These are phyloP conservation scores for Spialia ferax DNA, from an alignment of 2,888 invertebrate species.

Conservation along the genomic window DNA sequence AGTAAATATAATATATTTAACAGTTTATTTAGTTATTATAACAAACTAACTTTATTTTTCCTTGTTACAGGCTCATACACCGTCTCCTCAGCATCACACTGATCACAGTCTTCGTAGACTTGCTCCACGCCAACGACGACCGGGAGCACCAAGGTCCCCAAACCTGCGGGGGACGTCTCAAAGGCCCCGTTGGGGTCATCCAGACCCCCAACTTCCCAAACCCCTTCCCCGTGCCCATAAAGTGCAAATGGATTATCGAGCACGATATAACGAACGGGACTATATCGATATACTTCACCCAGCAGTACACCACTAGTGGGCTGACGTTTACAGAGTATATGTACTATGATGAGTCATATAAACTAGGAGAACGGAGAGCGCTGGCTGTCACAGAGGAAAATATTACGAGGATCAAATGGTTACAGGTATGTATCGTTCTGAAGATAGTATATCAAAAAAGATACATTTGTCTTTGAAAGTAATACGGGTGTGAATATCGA, in stretches of 20 bases:
- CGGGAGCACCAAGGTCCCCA: slow-evolving; percentile 74
- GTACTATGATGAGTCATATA: slow-evolving; percentile 90
- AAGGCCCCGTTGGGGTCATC: slow-evolving; percentile 89
- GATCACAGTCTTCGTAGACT: slow-evolving; percentile 62
- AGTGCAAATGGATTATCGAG: slow-evolving; percentile 94
- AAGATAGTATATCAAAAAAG: background rate
- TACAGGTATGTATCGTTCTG: slow-evolving; percentile 67
- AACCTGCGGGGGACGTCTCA: slow-evolving; percentile 89
- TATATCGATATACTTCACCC: slow-evolving; percentile 95
- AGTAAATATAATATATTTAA: too few relatives aligned
- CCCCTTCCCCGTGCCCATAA: slow-evolving; percentile 93
- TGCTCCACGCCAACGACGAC: slow-evolving; percentile 62
- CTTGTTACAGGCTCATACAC: slow-evolving; percentile 69
- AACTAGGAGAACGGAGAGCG: slow-evolving; percentile 89
- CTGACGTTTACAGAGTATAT: slow-evolving; percentile 92
- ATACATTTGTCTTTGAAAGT: too few relatives aligned
- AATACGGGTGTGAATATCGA: too few relatives aligned
- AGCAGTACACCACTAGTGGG: slow-evolving; percentile 94
- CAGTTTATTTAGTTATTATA: too few relatives aligned
- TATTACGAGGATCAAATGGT: slow-evolving; percentile 88
- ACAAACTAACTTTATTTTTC: slow-evolving; percentile 13
- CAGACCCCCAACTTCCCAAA: slow-evolving; percentile 95
- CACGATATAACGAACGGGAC: slow-evolving; percentile 92
- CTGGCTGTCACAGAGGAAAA: slow-evolving; percentile 91
- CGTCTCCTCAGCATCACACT: slow-evolving; percentile 67